phyloP scores from a whole-genome alignment of 2,888 invertebrate species.

The Boloria euphrosyne region DNA sequence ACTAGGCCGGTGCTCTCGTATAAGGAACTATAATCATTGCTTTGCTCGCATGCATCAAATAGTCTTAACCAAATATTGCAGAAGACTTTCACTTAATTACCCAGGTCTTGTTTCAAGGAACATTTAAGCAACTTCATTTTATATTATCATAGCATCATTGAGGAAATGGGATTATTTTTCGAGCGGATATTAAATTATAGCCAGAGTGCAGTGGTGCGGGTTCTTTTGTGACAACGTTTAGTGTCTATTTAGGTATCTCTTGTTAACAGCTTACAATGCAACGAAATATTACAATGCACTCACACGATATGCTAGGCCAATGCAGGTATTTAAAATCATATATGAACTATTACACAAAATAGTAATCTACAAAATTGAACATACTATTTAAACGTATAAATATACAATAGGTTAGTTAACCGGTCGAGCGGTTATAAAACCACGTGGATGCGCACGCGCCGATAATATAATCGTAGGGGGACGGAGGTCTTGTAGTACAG shows the following conservation, averaged over 20 bases:
- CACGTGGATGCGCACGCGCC: constrained; percentile 74
- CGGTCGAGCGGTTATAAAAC: constrained; percentile 40
- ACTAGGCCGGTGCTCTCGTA: constrained; percentile 43
- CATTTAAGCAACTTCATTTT: constrained; percentile 32
- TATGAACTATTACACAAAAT: not conserved
- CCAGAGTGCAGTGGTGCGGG: constrained; percentile 69
- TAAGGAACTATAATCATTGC: constrained; percentile 44
- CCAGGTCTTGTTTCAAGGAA: constrained; percentile 28
- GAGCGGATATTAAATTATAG: constrained; percentile 81
- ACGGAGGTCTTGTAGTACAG: constrained; percentile 30
- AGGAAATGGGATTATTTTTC: constrained; percentile 74
- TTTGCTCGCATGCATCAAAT: constrained; percentile 40
- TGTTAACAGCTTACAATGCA: constrained; percentile 2
- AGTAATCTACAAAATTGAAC: constrained; percentile 23
- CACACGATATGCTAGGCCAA: no score
- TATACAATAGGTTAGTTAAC: constrained; percentile 32
- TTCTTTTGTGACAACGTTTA: constrained; percentile 55
- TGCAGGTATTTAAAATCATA: no score
- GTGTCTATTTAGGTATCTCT: constrained; percentile 19
- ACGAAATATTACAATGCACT: no score
- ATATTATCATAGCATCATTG: constrained; percentile 46
- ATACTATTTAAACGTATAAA: constrained; percentile 16
- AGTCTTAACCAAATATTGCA: constrained; percentile 41
- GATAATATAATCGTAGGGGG: constrained; percentile 53
- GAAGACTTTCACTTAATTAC: constrained; percentile 42